A percentile compares a stretch with the other conserved stretches of the same genome.
Evolutionary conservation across 2,797 vertebrate species (phyloP).

Genomic region (Coluber constrictor): DNA sequence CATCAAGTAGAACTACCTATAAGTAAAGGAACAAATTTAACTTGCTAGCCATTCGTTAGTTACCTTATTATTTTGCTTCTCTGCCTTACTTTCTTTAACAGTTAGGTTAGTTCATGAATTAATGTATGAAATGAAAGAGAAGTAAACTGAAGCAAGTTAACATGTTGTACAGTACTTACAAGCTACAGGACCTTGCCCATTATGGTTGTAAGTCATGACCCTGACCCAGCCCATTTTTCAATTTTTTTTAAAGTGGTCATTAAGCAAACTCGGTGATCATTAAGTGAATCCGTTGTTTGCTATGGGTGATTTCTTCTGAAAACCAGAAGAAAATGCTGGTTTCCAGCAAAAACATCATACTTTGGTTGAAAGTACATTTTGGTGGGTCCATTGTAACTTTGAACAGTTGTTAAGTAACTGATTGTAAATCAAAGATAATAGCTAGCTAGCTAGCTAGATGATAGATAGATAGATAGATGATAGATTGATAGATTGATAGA

Average conservation of each 20-base stretch:
- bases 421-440: too few species aligned
- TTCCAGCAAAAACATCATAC: too few species aligned
- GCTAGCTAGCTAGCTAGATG: too few species aligned
- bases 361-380: too few species aligned
- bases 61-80: not conserved
- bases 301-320: too few species aligned
- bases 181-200: not conserved
- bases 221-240: not conserved
- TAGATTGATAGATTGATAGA: too few species aligned
- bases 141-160: not conserved
- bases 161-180: not conserved
- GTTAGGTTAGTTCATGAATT: not conserved
- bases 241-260: not conserved
- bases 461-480: too few species aligned
- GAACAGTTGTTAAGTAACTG: too few species aligned
- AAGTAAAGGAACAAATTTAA: not conserved
- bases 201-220: not conserved
- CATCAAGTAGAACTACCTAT: not conserved
- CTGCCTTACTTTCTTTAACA: not conserved
- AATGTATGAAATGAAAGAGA: not conserved
- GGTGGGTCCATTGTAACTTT: too few species aligned
- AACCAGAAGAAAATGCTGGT: too few species aligned
- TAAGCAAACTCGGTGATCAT: too few species aligned
- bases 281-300: too few species aligned
- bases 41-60: not conserved